Evolutionary conservation across 2,113 vertebrate species (phyloP), one percentile per base, ranked within the genome.

Genomic region (Seriola aureovittata): DNA sequence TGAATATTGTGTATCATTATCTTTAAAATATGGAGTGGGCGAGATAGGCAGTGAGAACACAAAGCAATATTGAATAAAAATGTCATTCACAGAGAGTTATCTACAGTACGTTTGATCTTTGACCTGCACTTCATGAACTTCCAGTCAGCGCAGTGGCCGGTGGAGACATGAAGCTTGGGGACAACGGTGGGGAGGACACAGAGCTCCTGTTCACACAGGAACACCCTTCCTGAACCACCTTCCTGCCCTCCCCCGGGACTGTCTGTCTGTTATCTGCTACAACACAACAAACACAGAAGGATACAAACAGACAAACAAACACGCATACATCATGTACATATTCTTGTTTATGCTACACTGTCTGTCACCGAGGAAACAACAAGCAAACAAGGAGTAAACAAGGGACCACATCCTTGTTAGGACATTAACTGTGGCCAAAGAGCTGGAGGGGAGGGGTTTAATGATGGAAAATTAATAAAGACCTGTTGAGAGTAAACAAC

Each of bases 171-270:
- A 85, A 57, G 67, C 25, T 29, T 1, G 13, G 34, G 71, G 80
- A 85, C 69, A 73, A 55, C 46, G 14, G 69, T 75, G 86, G 80
- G 79, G 88, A 85, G 78, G 66, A 85, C 91, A 81, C 69, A 38
- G 67, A 64, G 86, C 81, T 90, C 81, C 80, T 40, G 82, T 93
- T 94, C 90, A 89, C 91, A 89, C 81, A 91, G 88, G 86, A 90
- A 91, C 92, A 82, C 91, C 92, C 92, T 94, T 92, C 89, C 93
- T 92, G 86, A 46, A 75, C 82, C 80, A 82, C 86, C 86, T 92
- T 85, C 91, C 85, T 84, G 84, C 59, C 64, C 16, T 78, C 85
- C 84, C 85, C 80, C 58, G 82, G 25, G 78, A 63, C 75, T 17
- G 13, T 77, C 67, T 77, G 48, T 79, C 55, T 72, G 71, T 57